Percentiles rank a stretch among this genome's conserved stretches.
phyloP scores from a whole-genome alignment of 64 coral and sea anemone species.

The Hydrozoanthus tunicans region DNA sequence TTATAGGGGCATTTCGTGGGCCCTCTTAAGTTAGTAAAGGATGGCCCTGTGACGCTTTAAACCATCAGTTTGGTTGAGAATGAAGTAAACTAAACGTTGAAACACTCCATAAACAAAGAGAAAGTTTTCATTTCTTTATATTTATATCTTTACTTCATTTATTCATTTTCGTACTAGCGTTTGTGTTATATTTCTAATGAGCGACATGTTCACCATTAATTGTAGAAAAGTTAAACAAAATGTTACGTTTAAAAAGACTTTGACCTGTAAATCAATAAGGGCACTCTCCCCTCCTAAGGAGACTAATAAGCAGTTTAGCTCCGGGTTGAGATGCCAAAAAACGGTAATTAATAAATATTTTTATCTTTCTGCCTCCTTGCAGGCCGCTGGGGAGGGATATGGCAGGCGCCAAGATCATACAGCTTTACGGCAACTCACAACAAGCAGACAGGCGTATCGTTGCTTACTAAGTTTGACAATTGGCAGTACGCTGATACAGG shows the following conservation, averaged over 20 bases:
- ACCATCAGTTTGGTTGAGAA: background rate
- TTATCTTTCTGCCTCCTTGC: background rate
- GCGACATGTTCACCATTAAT: background rate
- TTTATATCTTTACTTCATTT: background rate
- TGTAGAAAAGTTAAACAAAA: background rate
- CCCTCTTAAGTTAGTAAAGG: no score
- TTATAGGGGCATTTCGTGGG: no score
- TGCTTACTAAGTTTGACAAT: slow-evolving; percentile 79
- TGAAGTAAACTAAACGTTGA: background rate
- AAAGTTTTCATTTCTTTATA: no score
- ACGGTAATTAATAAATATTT: background rate
- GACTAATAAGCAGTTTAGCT: background rate
- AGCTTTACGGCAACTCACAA: slow-evolving; percentile 68
- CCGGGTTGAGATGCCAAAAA: background rate
- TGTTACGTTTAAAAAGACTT: background rate
- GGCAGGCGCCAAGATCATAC: slow-evolving; percentile 63
- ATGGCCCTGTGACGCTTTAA: no score
- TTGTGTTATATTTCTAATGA: background rate
- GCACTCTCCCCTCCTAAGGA: no score
- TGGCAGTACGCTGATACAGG: slow-evolving; percentile 63
- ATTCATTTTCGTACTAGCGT: background rate
- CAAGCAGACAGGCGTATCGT: slow-evolving; percentile 57
- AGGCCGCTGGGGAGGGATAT: slow-evolving; percentile 89
- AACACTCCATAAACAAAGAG: no score
- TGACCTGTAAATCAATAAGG: background rate